Evolutionary conservation across 2,888 invertebrate species (phyloP).

Genomic region (Serrognathus titanus): DNA sequence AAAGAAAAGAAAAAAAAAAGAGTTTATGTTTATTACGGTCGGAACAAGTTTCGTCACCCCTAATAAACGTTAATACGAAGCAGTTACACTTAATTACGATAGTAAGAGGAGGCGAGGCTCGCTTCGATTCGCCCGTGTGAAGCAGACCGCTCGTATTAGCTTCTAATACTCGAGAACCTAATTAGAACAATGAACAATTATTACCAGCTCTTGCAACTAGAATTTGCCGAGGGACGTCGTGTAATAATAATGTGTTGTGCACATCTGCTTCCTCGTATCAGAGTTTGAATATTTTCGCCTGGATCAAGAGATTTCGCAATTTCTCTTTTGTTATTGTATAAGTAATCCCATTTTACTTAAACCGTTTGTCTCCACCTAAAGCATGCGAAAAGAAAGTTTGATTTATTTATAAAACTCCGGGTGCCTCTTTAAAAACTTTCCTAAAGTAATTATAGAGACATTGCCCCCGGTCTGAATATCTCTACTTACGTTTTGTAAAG

Average conservation of each 20-base stretch:
- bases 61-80: background rate
- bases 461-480: slow-evolving; percentile 2
- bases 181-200: slow-evolving; percentile 32
- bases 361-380: too few relatives aligned
- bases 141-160: slow-evolving; percentile 17
- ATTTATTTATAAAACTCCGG: background rate
- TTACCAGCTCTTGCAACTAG: slow-evolving; percentile 23
- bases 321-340: background rate
- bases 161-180: slow-evolving; percentile 24
- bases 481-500: background rate
- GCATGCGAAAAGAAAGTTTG: too few relatives aligned
- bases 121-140: background rate
- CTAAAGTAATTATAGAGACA: slow-evolving; percentile 9
- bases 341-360: too few relatives aligned
- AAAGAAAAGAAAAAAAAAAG: too few relatives aligned
- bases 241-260: slow-evolving; percentile 29
- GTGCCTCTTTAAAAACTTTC: background rate
- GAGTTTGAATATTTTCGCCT: too few relatives aligned
- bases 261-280: slow-evolving; percentile 12
- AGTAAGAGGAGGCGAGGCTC: background rate
- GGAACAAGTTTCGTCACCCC: background rate
- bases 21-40: background rate
- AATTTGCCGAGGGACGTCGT: slow-evolving; percentile 25
- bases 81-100: background rate
- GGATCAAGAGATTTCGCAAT: background rate